Conservation (phyloP, 2,888 invertebrate genomes). For the Eretmocerus hayati region DNA sequence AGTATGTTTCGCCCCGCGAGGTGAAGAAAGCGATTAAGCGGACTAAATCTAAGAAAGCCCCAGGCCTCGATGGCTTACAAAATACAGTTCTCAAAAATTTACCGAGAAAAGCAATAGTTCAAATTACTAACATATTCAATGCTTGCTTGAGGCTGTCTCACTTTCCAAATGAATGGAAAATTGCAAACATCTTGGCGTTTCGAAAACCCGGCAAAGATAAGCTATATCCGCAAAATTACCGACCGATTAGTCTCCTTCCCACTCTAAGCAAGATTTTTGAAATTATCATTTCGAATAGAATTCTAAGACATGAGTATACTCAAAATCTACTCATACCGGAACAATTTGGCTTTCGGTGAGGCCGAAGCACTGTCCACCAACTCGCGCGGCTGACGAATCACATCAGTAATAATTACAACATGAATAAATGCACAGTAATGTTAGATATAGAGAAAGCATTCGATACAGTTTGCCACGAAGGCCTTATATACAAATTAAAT, state of each 20-base stretch:
- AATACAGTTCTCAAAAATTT: conserved; percentile 20
- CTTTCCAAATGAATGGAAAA: conserved; percentile 17
- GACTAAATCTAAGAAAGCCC: conserved; percentile 8
- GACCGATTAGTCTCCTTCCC: conserved; percentile 19
- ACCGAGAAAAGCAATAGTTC: conserved; percentile 11
- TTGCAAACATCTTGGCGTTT: conserved; percentile 14
- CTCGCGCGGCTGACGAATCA: not conserved
- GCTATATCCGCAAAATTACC: not conserved
- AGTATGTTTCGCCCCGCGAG: not conserved
- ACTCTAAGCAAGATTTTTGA: conserved; percentile 19
- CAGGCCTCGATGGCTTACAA: conserved; percentile 13
- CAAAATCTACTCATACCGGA: conserved; percentile 19
- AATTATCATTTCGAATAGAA: conserved; percentile 19
- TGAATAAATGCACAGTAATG: conserved; percentile 7
- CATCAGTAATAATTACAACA: conserved; percentile 1
- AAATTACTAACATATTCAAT: conserved; percentile 16
- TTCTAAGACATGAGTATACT: conserved; percentile 15
- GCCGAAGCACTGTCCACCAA: conserved; percentile 27
- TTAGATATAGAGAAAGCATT: conserved; percentile 9
- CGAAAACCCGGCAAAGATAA: conserved; percentile 13
- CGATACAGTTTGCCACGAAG: conserved; percentile 2
- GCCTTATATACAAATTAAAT: conserved; percentile 13
- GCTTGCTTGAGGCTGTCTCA: conserved; percentile 8
- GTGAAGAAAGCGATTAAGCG: not conserved
- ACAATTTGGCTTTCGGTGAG: conserved; percentile 33